These are phyloP conservation scores for Vollenhovia emeryi DNA, from an alignment of 1,140 invertebrate genomes.

Conservation along the genomic window DNA sequence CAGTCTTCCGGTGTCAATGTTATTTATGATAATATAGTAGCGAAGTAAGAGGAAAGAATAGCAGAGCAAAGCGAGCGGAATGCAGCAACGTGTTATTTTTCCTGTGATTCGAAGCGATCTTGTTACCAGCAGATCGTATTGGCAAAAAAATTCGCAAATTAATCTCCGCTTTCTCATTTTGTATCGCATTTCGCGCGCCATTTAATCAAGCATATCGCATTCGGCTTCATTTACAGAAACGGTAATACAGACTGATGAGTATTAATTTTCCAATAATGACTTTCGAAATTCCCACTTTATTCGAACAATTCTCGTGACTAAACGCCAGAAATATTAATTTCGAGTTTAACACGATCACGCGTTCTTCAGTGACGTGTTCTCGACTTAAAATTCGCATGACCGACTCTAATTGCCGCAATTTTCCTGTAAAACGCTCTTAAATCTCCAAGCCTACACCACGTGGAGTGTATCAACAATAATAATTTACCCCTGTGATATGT, in stretches of 20 bases:
- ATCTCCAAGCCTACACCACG: background rate
- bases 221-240: slow-evolving; percentile 34
- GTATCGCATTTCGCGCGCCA: slow-evolving; percentile 4
- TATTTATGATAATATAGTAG: background rate
- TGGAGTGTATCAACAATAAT: background rate
- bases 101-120: background rate
- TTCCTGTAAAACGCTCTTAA: background rate
- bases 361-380: background rate
- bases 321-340: slow-evolving; percentile 32
- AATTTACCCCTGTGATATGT: background rate
- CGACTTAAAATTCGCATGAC: background rate
- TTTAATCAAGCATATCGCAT: slow-evolving; percentile 22
- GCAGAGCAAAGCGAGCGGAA: background rate
- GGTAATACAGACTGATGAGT: slow-evolving; percentile 34
- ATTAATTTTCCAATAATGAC: slow-evolving; percentile 43
- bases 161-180: slow-evolving; percentile 34
- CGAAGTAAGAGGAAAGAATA: background rate
- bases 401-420: background rate
- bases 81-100: slow-evolving; percentile 1
- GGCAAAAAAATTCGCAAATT: slow-evolving; percentile 21
- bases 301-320: slow-evolving; percentile 25
- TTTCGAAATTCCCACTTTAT: slow-evolving; percentile 49
- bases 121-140: background rate
- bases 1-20: background rate
- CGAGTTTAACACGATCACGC: background rate